phyloP scores from a whole-genome alignment of 2,888 invertebrate genomes.

The Liopterus haemorrhoidalis region DNA sequence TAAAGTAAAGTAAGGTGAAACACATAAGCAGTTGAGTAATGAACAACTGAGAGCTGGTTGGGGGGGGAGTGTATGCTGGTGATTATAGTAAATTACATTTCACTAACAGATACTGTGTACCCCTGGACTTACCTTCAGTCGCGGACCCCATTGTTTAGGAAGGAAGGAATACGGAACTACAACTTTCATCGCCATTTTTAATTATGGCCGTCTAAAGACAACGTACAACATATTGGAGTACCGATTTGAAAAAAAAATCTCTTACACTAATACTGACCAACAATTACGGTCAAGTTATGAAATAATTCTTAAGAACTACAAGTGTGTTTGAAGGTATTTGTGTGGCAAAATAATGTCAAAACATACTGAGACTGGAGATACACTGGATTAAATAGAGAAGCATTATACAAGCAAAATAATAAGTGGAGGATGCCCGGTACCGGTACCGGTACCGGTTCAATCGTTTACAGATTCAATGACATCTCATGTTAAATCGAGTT shows the following conservation, averaged over 20 bases:
- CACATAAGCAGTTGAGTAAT: too few relatives aligned
- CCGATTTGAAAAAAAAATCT: conserved; percentile 31
- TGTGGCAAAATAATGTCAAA: conserved; percentile 50
- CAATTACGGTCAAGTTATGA: conserved; percentile 14
- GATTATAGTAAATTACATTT: conserved; percentile 15
- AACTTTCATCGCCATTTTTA: conserved; percentile 42
- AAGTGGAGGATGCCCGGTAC: conserved; percentile 15
- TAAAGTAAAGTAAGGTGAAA: too few relatives aligned
- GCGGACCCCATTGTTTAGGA: conserved; percentile 22
- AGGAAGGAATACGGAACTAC: conserved; percentile 36
- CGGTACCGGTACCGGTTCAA: conserved; percentile 8
- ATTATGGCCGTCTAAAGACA: conserved; percentile 63
- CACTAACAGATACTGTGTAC: conserved; percentile 11
- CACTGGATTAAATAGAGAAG: conserved; percentile 18
- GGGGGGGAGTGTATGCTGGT: neutral
- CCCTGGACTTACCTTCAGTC: conserved; percentile 18
- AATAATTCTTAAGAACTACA: neutral
- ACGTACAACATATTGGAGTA: conserved; percentile 45
- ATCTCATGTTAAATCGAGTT: neutral
- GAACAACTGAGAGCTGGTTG: too few relatives aligned
- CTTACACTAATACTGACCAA: conserved; percentile 19
- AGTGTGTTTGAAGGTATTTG: conserved; percentile 35
- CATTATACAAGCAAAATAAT: conserved; percentile 25
- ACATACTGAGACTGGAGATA: conserved; percentile 32
- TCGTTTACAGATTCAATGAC: neutral